Evolutionary conservation across 1,140 invertebrate genomes (phyloP), one percentile per base, ranked within the genome.

Genomic region (Hyphantria cunea): DNA sequence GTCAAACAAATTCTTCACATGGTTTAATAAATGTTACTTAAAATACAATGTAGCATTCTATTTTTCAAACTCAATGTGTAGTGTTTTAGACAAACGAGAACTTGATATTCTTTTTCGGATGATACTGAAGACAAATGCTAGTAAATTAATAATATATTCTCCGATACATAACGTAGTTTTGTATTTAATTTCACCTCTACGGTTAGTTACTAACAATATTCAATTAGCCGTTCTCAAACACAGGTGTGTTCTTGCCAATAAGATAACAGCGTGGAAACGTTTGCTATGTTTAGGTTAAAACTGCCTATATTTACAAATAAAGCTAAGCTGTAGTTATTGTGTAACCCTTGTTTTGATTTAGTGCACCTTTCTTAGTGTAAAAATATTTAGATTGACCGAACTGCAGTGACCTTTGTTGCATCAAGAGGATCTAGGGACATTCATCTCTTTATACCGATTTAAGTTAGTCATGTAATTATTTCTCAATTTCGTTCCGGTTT

Each of bases 221-320:
- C 56, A 42, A 50, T 51, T 51, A 44, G 37, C 9, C 17, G 31
- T 60, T 42, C 48, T 60, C 48, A 60, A 59, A 60, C 47, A 56
- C 53, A 53, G 41, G 52, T 55, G 47, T 60, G 56, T 51, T 41
- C 33, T 11, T 9, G 8, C 44, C 31, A 62, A 56, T 59, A 45
- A 50, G 45, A 63, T 45, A 54, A 17, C 42, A 58, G 51, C 69
- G 61, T 71, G 70, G 44, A 66, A 74, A 53, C 58, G 25, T 65
- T 31, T 52, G 56, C 7, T 50, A 61, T 80, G 79, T 79, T 83
- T 72, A 76, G 63, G 49, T 77, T 74, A 67, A 60, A 67, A 67
- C 63, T 63, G 60, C 55, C 47, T 71, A 65, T 55, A 77, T 82
- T 81, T 84, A 83, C 78, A 78, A 86, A 86, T 70, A 84, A 59